Evolutionary conservation across 2,888 invertebrate genomes (phyloP).

Genomic region (Prosapia bicincta): DNA sequence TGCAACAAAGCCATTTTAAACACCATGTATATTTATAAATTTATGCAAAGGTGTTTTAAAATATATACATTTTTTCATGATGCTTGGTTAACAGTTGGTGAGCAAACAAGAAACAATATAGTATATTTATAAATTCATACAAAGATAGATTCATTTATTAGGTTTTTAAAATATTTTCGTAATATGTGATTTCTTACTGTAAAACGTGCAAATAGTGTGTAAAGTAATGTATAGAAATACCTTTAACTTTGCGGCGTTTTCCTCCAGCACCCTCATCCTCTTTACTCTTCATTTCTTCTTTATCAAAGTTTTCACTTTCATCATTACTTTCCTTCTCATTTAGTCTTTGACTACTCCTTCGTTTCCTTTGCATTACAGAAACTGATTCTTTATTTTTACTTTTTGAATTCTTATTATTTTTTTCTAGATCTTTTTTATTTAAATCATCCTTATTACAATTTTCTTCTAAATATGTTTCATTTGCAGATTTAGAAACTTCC

Average conservation of each 20-base stretch:
- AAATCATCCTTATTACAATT: background rate
- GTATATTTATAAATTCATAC: too few species aligned
- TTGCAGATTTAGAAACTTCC: constrained; percentile 9
- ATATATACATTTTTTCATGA: too few species aligned
- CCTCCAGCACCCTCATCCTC: constrained; percentile 40
- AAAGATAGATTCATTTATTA: too few species aligned
- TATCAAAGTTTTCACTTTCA: constrained; percentile 26
- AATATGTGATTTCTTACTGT: too few species aligned
- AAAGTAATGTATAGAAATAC: constrained; percentile 18
- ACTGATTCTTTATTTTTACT: constrained; percentile 19
- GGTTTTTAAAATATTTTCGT: too few species aligned
- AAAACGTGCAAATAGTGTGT: too few species aligned
- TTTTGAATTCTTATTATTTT: constrained; percentile 11
- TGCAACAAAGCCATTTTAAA: too few species aligned
- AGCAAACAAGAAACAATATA: too few species aligned
- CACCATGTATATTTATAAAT: too few species aligned
- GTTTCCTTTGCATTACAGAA: constrained; percentile 21
- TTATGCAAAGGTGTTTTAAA: too few species aligned
- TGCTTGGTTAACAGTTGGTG: too few species aligned
- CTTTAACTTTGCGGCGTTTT: constrained; percentile 43
- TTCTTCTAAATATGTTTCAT: background rate
- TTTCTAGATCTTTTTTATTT: background rate
- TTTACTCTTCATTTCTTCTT: constrained; percentile 34
- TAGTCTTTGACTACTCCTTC: constrained; percentile 18
- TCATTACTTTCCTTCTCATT: constrained; percentile 22